Evolutionary conservation across 2,888 invertebrate species (phyloP).

Genomic region (Andrena bicolor): DNA sequence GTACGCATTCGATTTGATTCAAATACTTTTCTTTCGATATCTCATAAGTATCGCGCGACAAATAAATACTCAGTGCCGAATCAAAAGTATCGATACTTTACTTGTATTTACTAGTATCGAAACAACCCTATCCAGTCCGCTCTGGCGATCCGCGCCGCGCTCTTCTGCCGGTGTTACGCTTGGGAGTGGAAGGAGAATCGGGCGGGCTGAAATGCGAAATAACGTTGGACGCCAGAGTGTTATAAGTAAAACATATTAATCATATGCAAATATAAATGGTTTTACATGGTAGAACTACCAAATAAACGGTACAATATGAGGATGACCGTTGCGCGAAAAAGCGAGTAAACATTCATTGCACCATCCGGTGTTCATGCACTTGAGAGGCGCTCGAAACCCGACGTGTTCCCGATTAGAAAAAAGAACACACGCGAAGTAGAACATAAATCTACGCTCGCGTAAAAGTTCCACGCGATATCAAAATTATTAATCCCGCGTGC

Average conservation of each 20-base stretch:
- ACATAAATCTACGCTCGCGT: neutral
- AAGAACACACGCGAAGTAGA: neutral
- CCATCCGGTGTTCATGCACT: slow-evolving; percentile 57
- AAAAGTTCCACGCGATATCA: slow-evolving; percentile 1
- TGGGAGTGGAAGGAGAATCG: neutral
- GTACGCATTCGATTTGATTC: too few relatives aligned
- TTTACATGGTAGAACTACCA: slow-evolving; percentile 82
- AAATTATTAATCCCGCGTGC: neutral
- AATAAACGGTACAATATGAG: slow-evolving; percentile 81
- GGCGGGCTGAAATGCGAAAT: slow-evolving; percentile 21
- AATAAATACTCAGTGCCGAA: too few relatives aligned
- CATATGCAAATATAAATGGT: slow-evolving; percentile 84
- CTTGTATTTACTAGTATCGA: neutral
- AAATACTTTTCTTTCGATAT: too few relatives aligned
- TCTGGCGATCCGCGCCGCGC: neutral
- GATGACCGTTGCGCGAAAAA: slow-evolving; percentile 76
- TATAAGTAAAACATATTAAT: slow-evolving; percentile 84
- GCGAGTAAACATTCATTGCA: slow-evolving; percentile 69
- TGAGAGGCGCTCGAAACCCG: slow-evolving; percentile 41
- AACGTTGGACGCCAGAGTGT: slow-evolving; percentile 34
- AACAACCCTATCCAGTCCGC: neutral
- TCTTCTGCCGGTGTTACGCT: neutral
- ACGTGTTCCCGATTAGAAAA: neutral
- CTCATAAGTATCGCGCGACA: too few relatives aligned
- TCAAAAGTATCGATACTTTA: neutral